Base-by-base conservation (phyloP, 1,140 invertebrate species). In the Heliconius hermathena region DNA sequence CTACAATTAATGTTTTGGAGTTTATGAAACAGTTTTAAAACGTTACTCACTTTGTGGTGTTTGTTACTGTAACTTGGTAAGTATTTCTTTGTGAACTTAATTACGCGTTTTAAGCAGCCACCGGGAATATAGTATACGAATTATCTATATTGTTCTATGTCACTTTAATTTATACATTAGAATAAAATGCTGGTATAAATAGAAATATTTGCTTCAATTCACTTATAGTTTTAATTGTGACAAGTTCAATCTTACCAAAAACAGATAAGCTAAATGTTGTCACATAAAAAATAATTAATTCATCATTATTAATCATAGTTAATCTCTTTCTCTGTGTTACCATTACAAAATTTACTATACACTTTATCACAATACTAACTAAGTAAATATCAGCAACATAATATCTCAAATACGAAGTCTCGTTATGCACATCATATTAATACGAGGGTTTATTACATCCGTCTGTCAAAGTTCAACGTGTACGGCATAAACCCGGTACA, bases 41-140 rank as follows among this genome's bases (percentile, higher is more conserved):
- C 71, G 71, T 26, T 38, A n/a, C 33, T 71, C 33, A 71, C 71
- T 71, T 71, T 71, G 71, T 71, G 33, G 8, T 33, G 16, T 71
- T 71, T 71, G 71, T 33, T 71, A 71, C 71, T 36, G 20, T 71
- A 29, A 66, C 60, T 66, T 26, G 0, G 11, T 66, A 66, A 66
- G 60, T 66, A 29, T 8, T 66, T 13, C 26, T 66, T 66, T 29
- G 60, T 66, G 22, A 66, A 66, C 9, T 66, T 66, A 29, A 26
- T 26, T 26, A 46, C 13, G 13, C 13, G 11, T 11, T 13, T 46
- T 46, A 16, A 46, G 0, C 0, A 2, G 3, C 3, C 41, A 16
- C 41, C 3, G 11, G 11, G 11, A 46, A 46, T 46, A 46, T 46
- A 46, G 41, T 13, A 13, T 2, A 46, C 41, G 0, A 13, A 13